Percentiles rank a stretch among this genome's conserved stretches.
Evolutionary conservation across 2,113 vertebrate genomes (phyloP).

Genomic region (Artemisiospiza belli): DNA sequence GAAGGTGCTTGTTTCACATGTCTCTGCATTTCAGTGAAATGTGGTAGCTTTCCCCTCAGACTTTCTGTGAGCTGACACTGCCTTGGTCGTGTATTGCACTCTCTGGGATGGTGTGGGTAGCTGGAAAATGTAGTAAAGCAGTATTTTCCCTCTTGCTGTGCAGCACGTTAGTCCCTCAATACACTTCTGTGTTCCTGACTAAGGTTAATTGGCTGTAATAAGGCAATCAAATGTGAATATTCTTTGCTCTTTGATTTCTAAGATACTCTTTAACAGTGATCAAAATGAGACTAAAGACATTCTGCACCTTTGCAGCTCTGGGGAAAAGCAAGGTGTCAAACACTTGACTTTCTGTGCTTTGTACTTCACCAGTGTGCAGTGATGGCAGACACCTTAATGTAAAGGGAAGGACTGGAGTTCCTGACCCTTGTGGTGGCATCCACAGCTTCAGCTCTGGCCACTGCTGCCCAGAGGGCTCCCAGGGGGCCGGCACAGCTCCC

Average conservation of each 20-base stretch:
- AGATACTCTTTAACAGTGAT: background rate
- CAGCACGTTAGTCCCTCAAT: background rate
- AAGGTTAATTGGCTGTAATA: background rate
- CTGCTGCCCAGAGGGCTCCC: background rate
- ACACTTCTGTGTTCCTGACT: background rate
- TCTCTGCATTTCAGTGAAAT: background rate
- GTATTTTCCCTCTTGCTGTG: background rate
- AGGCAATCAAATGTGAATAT: background rate
- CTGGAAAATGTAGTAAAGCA: background rate
- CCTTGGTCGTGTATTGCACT: background rate
- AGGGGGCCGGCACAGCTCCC: background rate
- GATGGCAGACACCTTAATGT: background rate
- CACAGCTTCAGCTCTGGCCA: background rate
- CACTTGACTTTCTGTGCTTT: background rate
- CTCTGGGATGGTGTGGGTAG: background rate
- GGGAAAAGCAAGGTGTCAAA: background rate
- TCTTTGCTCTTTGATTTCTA: background rate
- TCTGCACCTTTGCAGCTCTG: background rate
- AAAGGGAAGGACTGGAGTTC: background rate
- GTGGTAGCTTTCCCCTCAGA: background rate
- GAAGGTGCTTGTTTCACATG: background rate
- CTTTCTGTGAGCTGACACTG: background rate
- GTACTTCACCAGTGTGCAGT: background rate
- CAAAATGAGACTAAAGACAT: background rate
- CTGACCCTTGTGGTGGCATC: background rate